These are phyloP conservation scores for Kryptolebias marmoratus DNA, from an alignment of 2,113 vertebrate genomes.

Conservation along the genomic window DNA sequence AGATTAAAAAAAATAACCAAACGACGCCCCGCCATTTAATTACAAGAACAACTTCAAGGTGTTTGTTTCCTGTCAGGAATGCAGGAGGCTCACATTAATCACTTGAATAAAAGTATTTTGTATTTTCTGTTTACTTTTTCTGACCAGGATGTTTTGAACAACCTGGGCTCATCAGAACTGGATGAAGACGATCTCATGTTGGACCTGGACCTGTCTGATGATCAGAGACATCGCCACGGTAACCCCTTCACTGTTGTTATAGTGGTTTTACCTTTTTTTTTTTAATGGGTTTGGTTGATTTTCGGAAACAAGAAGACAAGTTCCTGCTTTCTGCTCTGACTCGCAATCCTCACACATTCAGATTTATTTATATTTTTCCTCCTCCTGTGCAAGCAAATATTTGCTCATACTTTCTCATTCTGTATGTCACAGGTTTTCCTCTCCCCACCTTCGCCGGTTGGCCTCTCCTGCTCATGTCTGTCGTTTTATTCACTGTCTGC, in stretches of 20 bases:
- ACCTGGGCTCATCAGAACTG: constrained; percentile 95
- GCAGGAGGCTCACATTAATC: not conserved
- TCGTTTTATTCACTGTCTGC: not conserved
- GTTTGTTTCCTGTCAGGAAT: not conserved
- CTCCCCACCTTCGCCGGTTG: not conserved
- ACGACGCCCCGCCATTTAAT: not conserved
- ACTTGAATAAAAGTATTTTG: not conserved
- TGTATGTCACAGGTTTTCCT: not conserved
- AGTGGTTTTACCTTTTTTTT: not conserved
- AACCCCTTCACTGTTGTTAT: constrained; percentile 34
- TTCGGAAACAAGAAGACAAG: not conserved
- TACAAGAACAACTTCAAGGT: not conserved
- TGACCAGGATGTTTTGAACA: constrained; percentile 92
- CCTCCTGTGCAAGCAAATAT: not conserved
- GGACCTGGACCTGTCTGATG: constrained; percentile 94
- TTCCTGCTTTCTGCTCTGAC: no score
- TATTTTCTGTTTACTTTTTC: constrained; percentile 20
- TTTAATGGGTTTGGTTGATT: not conserved
- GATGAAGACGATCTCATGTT: constrained; percentile 99
- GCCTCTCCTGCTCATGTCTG: constrained; percentile 3
- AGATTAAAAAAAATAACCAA: not conserved
- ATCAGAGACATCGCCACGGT: constrained; percentile 90
- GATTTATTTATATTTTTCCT: constrained; percentile 7
- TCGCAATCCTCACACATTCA: not conserved
- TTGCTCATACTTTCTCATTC: constrained; percentile 14